Base-by-base conservation (phyloP, 1,140 invertebrate species). In the Cecropterus lyciades region DNA sequence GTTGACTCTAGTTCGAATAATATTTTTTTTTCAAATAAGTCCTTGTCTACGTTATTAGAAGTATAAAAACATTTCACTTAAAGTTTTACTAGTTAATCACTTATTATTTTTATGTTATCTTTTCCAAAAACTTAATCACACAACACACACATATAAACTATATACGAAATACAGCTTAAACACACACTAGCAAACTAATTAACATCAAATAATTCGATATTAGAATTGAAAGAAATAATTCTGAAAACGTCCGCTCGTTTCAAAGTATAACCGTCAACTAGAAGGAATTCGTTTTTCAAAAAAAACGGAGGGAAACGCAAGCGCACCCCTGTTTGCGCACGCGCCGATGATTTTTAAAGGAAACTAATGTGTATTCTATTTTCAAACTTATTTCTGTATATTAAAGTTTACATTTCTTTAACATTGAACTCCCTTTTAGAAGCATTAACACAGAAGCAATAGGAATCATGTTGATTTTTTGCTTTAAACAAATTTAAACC, bases 251-350 rank as follows among this genome's bases (percentile, higher is more conserved):
- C 75, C 59, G 37, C 42, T 7, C 56, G 15, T 65, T 60, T 64
- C 76, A 67, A 84, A 73, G 69, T 73, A 65, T 69, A 84, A 81
- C 79, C 73, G 83, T 82, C 73, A 84, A 91, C 88, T 89, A 60
- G 16, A 69, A 68, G 49, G 68, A 63, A 75, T 71, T 77, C 70
- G n/a, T 59, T 59, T 72, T 77, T 81, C 80, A 67, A 68, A 73
- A 82, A 79, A 74, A 84, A 84, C 65, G 69, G 70, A 65, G 82
- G 83, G 79, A 86, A 84, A 79, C 89, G 85, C 74, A 70, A 65
- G 80, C 89, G 89, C 89, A 89, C 89, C 89, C 88, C 71, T 83
- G 69, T 67, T 66, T 67, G 60, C 75, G 87, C 85, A 89, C 88
- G 88, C 79, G 87, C 82, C 77, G 59, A 78, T 69, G 15, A 65